Evolutionary conservation across 2,797 vertebrate species (phyloP).

Genomic region (Anableps anableps): DNA sequence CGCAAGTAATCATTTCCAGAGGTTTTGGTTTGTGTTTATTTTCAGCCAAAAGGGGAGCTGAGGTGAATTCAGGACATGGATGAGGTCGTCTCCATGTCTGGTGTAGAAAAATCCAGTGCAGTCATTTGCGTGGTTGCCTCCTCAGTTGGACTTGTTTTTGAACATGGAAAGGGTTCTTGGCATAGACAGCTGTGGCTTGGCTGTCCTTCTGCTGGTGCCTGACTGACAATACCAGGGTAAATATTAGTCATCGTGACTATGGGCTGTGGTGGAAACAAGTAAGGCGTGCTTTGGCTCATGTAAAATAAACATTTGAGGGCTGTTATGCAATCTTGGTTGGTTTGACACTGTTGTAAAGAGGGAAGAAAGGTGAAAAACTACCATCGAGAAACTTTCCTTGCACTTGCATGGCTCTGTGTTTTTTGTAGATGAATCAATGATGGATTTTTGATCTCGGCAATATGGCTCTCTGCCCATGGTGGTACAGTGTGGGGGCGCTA

Average conservation of each 20-base stretch:
- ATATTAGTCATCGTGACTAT: constrained; percentile 67
- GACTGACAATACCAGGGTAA: constrained; percentile 63
- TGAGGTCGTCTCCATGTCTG: constrained; percentile 32
- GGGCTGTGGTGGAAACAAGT: constrained; percentile 35
- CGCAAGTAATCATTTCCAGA: constrained; percentile 8
- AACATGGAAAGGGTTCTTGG: constrained; percentile 59
- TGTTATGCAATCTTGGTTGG: constrained; percentile 53
- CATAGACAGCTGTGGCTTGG: constrained; percentile 71
- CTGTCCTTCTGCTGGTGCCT: constrained; percentile 60
- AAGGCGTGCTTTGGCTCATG: constrained; percentile 37
- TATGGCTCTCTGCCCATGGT: not conserved
- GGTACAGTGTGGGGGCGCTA: not conserved
- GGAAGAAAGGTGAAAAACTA: not conserved
- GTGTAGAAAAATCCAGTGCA: constrained; percentile 60
- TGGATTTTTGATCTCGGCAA: not conserved
- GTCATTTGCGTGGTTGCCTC: constrained; percentile 43
- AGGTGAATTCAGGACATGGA: constrained; percentile 61
- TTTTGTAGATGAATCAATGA: not conserved
- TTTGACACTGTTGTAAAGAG: constrained; percentile 10
- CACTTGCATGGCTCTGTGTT: not conserved
- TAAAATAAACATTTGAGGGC: constrained; percentile 35
- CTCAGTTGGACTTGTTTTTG: constrained; percentile 50
- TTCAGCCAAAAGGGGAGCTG: constrained; percentile 6
- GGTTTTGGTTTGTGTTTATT: constrained; percentile 8
- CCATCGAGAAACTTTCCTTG: not conserved